Base-by-base conservation (phyloP, 2,113 vertebrate species). In the Colossoma macropomum region DNA sequence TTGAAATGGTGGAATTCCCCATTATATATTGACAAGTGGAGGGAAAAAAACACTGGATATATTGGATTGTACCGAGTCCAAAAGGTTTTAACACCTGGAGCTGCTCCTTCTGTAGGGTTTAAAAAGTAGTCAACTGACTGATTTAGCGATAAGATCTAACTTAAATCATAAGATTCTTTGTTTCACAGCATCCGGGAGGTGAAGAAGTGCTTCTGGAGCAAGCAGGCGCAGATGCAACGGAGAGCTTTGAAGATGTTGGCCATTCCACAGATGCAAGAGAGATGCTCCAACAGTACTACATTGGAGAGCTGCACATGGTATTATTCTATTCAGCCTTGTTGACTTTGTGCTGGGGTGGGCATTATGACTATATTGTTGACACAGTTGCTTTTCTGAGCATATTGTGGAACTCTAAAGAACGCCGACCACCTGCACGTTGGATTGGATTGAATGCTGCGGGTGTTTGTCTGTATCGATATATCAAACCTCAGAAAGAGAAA, bases 161-260 rank as follows among this genome's bases (percentile, higher is more conserved):
- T 45, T 45, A 45, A 11, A 9, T 9, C 6, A 7, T 15, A 2
- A 2, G 13, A 3, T 23, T 8, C 13, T 6, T 25, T 62, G 4
- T 62, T 62, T 27, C 2, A 83, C 89, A 98, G 98, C 98, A 99
- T 89, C 98, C 98, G 0, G 98, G 97, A 1, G 97, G 98, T 79
- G 97, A 98, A 88, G 97, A 98, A 83, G 97, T 99, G 85, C 84
- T 99, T 87, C 88, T 98, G 2, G 97, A 98, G 82, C 97, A 98
- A 89, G 97, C 95, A 0, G 98, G 97, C 13, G 71, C 85, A 25
- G 97, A 99, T 79, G 96, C 96, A 65, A 97, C 96, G 0, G 98
- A 98, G 90, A 96, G 96, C 87, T 99, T 99, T 28, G 98, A 99
- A 84, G 97, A 98, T 54, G 97, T 99, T 0, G 97, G 97, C 15